Base-by-base conservation (phyloP, 2,888 invertebrate genomes). In the Actias luna region DNA sequence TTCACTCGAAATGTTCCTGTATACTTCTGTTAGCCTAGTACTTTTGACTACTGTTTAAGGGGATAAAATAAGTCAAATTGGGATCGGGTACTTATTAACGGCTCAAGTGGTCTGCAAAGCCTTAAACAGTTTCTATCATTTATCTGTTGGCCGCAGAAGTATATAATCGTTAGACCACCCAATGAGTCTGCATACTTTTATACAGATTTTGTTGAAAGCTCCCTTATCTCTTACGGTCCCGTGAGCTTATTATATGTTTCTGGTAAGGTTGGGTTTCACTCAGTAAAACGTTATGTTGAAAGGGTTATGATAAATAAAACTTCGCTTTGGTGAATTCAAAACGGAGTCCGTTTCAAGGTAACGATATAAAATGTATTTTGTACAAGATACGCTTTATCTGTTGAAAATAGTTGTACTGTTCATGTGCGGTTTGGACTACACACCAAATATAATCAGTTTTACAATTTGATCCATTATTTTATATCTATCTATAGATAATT, bases 181-280 rank as follows among this genome's bases (percentile, higher is more conserved):
- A 12, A 10, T 25, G 25, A 10, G 25, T 5, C 8, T 4, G 12
- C 12, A 10, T 12, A 50, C 46, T 50, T 50, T 50, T 25, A 12
- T 50, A 25, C 46, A 50, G 12, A 25, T 50, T 50, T 12, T 2
- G 10, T 50, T 12, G 25, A 50, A 50, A 50, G 22, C n/a, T 16
- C 42, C 5, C 46, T 50, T 50, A 50, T 50, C 46, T 50, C 46
- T 50, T 50, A 50, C 46, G 46, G 46, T 50, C 12, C 46, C 46
- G 12, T 50, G 46, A 25, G 12, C 46, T 8, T 39, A 16, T 10
- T 22, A 25, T 22, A 10, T 25, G 46, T 50, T 12, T 25, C 25
- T 25, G 46, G 25, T 50, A 50, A 22, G 8, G 12, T 12, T 4
- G 22, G 25, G 12, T 50, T 22, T 25, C 22, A 50, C 46, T 50